These are phyloP conservation scores for Calameuta filiformis DNA, from an alignment of 2,888 invertebrate species.

Conservation along the genomic window DNA sequence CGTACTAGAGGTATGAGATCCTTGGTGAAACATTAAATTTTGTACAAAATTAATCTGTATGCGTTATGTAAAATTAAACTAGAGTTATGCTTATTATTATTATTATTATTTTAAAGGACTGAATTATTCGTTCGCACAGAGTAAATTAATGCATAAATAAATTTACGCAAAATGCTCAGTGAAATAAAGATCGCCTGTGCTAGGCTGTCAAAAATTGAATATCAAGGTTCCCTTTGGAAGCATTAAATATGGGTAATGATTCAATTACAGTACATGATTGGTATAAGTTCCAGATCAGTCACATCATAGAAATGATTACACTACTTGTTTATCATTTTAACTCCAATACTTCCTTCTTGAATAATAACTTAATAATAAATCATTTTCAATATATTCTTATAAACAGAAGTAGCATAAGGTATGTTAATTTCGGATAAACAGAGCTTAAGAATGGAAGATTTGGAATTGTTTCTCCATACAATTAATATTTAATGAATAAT, in stretches of 20 bases:
- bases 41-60: not conserved
- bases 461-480: not conserved
- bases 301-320: not conserved
- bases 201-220: not conserved
- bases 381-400: not conserved
- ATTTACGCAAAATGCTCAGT: constrained; percentile 1
- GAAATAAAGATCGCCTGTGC: not conserved
- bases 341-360: not conserved
- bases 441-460: not conserved
- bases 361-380: not conserved
- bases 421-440: not conserved
- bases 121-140: not conserved
- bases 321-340: not conserved
- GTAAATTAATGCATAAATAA: not conserved
- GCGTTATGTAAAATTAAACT: not conserved
- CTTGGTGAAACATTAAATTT: not conserved
- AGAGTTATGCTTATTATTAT: not conserved
- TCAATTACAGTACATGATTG: not conserved
- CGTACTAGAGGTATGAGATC: not conserved
- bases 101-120: not conserved
- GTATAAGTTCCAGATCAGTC: not conserved
- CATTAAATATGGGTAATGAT: not conserved
- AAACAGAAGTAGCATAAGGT: not conserved
- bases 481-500: not conserved
- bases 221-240: not conserved